Evolutionary conservation across 2,888 invertebrate species (phyloP).

Genomic region (Melieria omissa): DNA sequence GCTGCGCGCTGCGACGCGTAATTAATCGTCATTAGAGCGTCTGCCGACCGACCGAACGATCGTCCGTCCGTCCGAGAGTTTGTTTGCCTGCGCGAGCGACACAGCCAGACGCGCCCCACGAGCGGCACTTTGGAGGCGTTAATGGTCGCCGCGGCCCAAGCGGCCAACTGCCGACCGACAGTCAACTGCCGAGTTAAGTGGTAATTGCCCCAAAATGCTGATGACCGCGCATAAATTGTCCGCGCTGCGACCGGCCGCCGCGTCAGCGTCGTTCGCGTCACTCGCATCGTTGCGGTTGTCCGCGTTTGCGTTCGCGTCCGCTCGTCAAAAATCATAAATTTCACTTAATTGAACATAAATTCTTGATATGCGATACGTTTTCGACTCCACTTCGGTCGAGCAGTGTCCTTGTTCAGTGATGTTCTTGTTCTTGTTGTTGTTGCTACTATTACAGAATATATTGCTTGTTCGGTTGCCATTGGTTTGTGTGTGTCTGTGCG

Average conservation of each 20-base stretch:
- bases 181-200: constrained; percentile 31
- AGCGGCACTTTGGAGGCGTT: neutral
- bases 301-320: neutral
- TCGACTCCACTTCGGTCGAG: neutral
- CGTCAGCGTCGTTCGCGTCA: constrained; percentile 17
- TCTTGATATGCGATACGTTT: constrained; percentile 19
- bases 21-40: constrained; percentile 42
- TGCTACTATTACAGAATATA: constrained; percentile 19
- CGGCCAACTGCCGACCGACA: too few relatives aligned
- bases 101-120: neutral
- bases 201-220: constrained; percentile 29
- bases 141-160: neutral
- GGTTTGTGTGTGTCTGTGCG: constrained; percentile 29
- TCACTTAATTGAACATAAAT: constrained; percentile 44
- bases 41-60: neutral
- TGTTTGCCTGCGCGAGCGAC: constrained; percentile 7
- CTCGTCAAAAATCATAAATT: constrained; percentile 41
- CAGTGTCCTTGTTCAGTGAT: neutral
- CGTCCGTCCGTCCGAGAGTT: constrained; percentile 1
- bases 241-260: neutral
- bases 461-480: constrained; percentile 29
- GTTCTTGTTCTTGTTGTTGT: neutral
- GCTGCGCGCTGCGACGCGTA: neutral
- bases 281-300: constrained; percentile 9
- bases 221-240: constrained; percentile 35